A percentile compares a stretch with the other conserved stretches of the same genome.
Evolutionary conservation across 1,140 invertebrate genomes (phyloP).

Genomic region (Galleria mellonella): DNA sequence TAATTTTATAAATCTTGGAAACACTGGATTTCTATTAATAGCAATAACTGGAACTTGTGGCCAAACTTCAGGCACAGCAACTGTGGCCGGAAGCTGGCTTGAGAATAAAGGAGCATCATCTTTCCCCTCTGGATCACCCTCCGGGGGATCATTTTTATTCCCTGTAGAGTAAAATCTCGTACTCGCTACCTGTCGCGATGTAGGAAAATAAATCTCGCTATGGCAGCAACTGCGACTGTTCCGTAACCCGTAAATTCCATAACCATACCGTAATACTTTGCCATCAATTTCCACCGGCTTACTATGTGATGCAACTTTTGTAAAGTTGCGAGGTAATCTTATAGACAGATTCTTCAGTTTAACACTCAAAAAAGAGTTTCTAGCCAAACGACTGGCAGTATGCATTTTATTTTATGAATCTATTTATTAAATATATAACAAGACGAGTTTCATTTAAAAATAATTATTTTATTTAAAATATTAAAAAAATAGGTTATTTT

Average conservation of each 20-base stretch:
- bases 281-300: slow-evolving; percentile 21
- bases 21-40: slow-evolving; percentile 95
- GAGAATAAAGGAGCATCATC: slow-evolving; percentile 56
- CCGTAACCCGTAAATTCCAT: slow-evolving; percentile 6
- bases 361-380: slow-evolving; percentile 40
- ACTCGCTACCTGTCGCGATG: slow-evolving; percentile 10
- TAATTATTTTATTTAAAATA: slow-evolving; percentile 13
- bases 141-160: slow-evolving; percentile 60
- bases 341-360: slow-evolving; percentile 33
- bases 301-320: slow-evolving; percentile 58
- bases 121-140: slow-evolving; percentile 48
- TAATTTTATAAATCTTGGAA: slow-evolving; percentile 98
- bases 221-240: slow-evolving; percentile 31
- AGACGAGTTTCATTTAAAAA: slow-evolving; percentile 27
- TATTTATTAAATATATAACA: slow-evolving; percentile 2
- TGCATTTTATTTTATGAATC: slow-evolving; percentile 39
- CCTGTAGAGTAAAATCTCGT: slow-evolving; percentile 41
- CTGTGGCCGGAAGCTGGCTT: slow-evolving; percentile 86
- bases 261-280: slow-evolving; percentile 9
- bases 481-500: slow-evolving; percentile 49
- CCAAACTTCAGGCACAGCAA: slow-evolving; percentile 97
- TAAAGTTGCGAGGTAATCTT: slow-evolving; percentile 37
- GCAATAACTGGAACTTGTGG: slow-evolving; percentile 97
- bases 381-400: slow-evolving; percentile 41
- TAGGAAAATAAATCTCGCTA: slow-evolving; percentile 15